These are phyloP conservation scores for Aegithalos caudatus DNA, from an alignment of 2,113 vertebrate genomes.

Conservation along the genomic window DNA sequence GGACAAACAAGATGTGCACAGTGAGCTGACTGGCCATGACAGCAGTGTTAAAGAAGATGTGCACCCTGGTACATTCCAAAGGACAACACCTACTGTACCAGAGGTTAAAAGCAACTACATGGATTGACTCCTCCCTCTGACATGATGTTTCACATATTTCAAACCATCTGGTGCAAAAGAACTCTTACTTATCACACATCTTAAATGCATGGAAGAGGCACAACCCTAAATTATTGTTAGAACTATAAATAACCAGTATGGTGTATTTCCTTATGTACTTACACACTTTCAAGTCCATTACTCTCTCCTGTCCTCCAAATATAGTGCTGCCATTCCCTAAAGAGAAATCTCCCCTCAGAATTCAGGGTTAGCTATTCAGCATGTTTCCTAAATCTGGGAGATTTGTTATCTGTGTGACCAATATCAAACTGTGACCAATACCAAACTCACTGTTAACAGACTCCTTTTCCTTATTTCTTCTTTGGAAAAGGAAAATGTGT, in stretches of 20 bases:
- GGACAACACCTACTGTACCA: not conserved
- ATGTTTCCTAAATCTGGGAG: accelerated
- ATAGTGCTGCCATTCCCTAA: not conserved
- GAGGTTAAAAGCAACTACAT: constrained; percentile 17
- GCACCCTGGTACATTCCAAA: not conserved
- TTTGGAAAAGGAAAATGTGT: not conserved
- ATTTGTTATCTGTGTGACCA: not conserved
- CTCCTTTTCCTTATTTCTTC: not conserved
- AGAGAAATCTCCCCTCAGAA: not conserved
- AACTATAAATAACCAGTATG: not conserved
- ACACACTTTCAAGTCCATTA: not conserved
- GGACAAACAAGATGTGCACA: not conserved
- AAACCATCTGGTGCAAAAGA: not conserved
- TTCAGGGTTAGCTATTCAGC: not conserved
- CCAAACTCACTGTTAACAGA: not conserved
- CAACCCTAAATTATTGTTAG: not conserved
- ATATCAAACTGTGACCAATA: not conserved
- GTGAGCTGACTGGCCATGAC: not conserved
- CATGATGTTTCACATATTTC: accelerated
- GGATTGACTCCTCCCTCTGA: not conserved
- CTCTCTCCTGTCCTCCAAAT: not conserved
- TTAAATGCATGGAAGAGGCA: not conserved
- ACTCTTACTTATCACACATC: not conserved
- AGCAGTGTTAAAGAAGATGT: accelerated
- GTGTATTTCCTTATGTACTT: not conserved